Evolutionary conservation across 2,888 invertebrate species (phyloP).

Genomic region (Epistrophella euchroma): DNA sequence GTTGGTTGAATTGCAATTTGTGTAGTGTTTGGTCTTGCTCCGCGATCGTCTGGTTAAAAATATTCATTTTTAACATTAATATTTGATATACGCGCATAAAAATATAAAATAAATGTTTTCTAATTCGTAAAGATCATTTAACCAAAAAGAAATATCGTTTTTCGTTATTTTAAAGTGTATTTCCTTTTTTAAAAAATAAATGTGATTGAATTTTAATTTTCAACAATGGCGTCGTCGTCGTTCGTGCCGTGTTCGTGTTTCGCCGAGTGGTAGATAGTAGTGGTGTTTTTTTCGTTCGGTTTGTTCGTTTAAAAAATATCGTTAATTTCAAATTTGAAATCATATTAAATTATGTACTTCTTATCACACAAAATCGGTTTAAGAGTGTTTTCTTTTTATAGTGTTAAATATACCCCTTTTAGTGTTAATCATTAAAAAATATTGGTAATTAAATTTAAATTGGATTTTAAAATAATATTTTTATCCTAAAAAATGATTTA

Average conservation of each 20-base stretch:
- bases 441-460: no score
- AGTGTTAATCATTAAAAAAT: no score
- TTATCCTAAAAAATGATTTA: no score
- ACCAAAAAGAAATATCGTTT: not conserved
- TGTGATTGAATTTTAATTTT: not conserved
- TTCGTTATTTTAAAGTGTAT: not conserved
- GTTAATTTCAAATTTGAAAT: not conserved
- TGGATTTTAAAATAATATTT: no score
- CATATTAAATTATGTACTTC: not conserved
- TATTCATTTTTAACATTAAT: not conserved
- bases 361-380: not conserved
- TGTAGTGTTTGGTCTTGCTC: not conserved
- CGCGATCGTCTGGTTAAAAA: not conserved
- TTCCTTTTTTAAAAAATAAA: not conserved
- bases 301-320: not conserved
- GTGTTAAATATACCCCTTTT: not conserved
- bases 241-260: not conserved
- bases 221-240: not conserved
- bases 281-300: not conserved
- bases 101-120: not conserved
- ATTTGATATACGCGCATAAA: not conserved
- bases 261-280: not conserved
- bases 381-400: not conserved
- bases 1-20: not conserved
- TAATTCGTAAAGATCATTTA: not conserved